Base-by-base conservation (phyloP, 2,797 vertebrate species). In the Holocentrus rufus region DNA sequence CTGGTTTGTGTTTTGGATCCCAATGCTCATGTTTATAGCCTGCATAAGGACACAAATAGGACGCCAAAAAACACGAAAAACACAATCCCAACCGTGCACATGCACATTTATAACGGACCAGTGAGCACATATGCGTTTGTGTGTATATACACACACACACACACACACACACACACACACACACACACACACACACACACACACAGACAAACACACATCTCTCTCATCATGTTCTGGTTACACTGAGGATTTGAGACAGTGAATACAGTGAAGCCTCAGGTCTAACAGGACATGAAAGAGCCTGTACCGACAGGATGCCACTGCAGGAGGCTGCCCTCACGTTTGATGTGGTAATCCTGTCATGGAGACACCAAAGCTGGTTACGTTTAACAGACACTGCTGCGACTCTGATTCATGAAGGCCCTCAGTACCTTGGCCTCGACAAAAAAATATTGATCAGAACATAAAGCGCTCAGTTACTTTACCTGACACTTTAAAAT, bases 341-440 rank as follows among this genome's bases (percentile, higher is more conserved):
- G 85, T 91, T 89, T 91, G 85, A 92, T 89, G 86, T 88, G 83
- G 73, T 92, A 92, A 91, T 92, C 87, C 85, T 82, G 86, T 88
- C 88, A 90, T 74, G 67, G 74, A 78, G 69, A 81, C 81, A 85
- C 82, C 79, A 89, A 90, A 90, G 88, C 88, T 81, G 79, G 86
- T 87, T 73, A 84, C 79, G 66, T 84, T 87, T 85, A 83, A 84
- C 81, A 81, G 84, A 85, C 34, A 66, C 74, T 84, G 67, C 72
- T 72, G 72, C 70, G 69, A 42, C 78, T 83, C 34, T 84, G 87
- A 87, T 88, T 81, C 75, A 67, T 27, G 60, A 82, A 66, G 70
- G 77, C 86, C 81, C 62, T 57, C 60, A 76, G 78, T 82, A 57
- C 53, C 53, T 50, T 46, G 66, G 72, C 65, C 53, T 46, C 50